Conservation (phyloP, 2,113 vertebrate species). For the Perca fluviatilis region DNA sequence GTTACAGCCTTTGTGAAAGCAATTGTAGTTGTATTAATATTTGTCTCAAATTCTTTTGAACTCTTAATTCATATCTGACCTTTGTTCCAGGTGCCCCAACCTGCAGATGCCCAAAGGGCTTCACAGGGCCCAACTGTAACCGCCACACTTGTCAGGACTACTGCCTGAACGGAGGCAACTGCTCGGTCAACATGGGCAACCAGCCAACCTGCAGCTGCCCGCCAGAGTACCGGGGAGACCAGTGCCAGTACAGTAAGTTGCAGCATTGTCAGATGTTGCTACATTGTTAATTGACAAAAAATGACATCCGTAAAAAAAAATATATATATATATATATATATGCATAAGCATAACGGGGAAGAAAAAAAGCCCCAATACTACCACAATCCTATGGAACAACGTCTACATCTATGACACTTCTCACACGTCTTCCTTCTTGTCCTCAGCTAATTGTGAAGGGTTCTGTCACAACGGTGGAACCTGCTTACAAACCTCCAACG, state of each 20-base stretch:
- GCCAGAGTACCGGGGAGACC: constrained; percentile 88
- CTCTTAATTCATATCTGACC: neutral
- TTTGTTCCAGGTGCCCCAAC: constrained; percentile 89
- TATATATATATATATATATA: too few species aligned
- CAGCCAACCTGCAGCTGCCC: constrained; percentile 93
- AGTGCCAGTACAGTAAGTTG: constrained; percentile 96
- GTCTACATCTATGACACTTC: neutral
- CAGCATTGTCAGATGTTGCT: neutral
- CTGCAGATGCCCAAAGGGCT: constrained; percentile 94
- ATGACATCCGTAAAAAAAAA: neutral
- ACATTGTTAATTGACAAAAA: neutral
- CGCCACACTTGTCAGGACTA: constrained; percentile 90
- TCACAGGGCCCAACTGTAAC: constrained; percentile 92
- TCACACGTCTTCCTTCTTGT: neutral
- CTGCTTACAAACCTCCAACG: constrained; percentile 87
- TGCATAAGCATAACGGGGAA: too few species aligned
- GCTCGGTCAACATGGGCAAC: constrained; percentile 93
- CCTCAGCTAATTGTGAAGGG: constrained; percentile 89
- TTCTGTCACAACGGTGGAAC: constrained; percentile 91
- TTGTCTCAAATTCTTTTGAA: neutral
- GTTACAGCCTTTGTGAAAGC: neutral
- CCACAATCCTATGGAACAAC: neutral
- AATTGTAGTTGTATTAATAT: neutral
- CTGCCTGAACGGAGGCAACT: constrained; percentile 92
- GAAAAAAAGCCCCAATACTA: neutral